A percentile compares a stretch with the other conserved stretches of the same genome.
Evolutionary conservation across 2,888 invertebrate species (phyloP).

Genomic region (Diadegma fenestrale): DNA sequence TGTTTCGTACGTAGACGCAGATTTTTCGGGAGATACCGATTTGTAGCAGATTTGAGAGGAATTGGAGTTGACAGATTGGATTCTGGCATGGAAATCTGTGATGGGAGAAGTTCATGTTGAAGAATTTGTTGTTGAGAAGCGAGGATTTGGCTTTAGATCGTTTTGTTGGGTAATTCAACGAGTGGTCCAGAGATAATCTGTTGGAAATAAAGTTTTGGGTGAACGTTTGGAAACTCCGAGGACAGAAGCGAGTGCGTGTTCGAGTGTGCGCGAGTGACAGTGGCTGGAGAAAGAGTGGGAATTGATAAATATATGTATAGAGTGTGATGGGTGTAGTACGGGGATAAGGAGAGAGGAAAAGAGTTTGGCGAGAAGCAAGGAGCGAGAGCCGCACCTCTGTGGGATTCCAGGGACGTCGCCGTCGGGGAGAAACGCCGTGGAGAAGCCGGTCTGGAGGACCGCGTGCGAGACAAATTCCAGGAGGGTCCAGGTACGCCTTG

Average conservation of each 20-base stretch:
- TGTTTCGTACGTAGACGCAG: neutral
- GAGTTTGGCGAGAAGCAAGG: slow-evolving; percentile 64
- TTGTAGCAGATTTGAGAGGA: neutral
- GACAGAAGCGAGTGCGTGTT: slow-evolving; percentile 9
- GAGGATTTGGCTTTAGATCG: neutral
- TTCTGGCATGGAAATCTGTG: slow-evolving; percentile 13
- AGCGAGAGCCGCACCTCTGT: slow-evolving; percentile 78
- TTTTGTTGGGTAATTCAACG: slow-evolving; percentile 17
- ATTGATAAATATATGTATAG: slow-evolving; percentile 12
- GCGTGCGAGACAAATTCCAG: slow-evolving; percentile 62
- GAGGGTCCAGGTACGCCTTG: slow-evolving; percentile 53
- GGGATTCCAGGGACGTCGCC: slow-evolving; percentile 78
- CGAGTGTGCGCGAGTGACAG: slow-evolving; percentile 63
- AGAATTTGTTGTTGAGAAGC: neutral
- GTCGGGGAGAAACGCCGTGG: no score
- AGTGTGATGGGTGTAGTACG: slow-evolving; percentile 44
- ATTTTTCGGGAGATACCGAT: neutral
- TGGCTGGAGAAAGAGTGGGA: slow-evolving; percentile 62
- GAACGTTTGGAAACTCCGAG: slow-evolving; percentile 12
- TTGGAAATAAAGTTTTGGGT: slow-evolving; percentile 25
- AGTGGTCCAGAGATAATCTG: slow-evolving; percentile 14
- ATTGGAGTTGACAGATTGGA: neutral
- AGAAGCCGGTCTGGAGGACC: slow-evolving; percentile 37
- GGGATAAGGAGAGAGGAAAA: slow-evolving; percentile 61
- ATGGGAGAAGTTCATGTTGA: neutral